Base-by-base conservation (phyloP, 53 echinoderm and acorn worm species). In the Arbacia lixula region DNA sequence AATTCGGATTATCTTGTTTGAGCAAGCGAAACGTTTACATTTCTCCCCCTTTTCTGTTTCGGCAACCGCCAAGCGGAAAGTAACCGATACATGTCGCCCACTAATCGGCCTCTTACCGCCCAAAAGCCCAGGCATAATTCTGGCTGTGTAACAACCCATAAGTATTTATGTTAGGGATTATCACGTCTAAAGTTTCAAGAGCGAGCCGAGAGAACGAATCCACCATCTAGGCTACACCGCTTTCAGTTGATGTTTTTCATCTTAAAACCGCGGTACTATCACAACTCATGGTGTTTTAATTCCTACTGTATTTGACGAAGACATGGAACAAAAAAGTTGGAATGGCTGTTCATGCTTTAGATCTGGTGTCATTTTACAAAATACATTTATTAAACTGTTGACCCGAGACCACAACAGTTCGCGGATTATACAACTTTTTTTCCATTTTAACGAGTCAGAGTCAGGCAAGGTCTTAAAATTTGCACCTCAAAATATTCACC, bases 111-210 rank as follows among this genome's bases (percentile, higher is more conserved):
- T n/a, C n/a, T n/a, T n/a, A n/a, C 26, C 68, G 4, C 36, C 66
- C 66, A 66, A 36, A 37, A 66, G 66, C 71, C 3, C 36, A 6
- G 54, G 30, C 52, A 75, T 75, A 53, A 75, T 75, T 53, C 53
- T 36, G 31, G 19, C 52, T 31, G 14, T 22, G 25, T 53, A 75
- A 53, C 75, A 75, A 53, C 53, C 21, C 54, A 16, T 75, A 75
- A 52, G 55, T 75, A 75, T 75, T 75, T 52, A 53, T 75, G 75
- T 53, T 21, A 32, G 53, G 55, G 75, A 75, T 75, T 75, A 75
- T 75, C 55, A 12, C 75, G 53, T 75, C 75, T 75, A 75, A 53
- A 75, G 54, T 75, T 75, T 75, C 75, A 71, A 8, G 34, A 8
- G 6, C 6, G 21, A 36, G 50, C 8, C 12, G 49, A 46, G 42